Base-by-base conservation (phyloP, 35 echinoderm and acorn worm species). In the Amphiura filiformis region DNA sequence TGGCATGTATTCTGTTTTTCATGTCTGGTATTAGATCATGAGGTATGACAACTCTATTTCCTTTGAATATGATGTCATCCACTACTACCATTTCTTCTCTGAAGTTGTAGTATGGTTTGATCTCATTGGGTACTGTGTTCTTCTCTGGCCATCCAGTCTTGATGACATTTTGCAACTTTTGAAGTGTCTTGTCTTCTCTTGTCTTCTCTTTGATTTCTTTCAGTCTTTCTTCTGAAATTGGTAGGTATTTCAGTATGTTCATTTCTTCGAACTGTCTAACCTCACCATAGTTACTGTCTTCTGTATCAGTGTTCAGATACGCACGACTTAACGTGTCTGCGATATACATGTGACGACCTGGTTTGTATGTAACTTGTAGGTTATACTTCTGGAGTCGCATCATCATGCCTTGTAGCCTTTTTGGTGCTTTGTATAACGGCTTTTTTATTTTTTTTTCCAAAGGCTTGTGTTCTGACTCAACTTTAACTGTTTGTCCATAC, bases 401-500 rank as follows among this genome's bases (percentile, higher is more conserved):
- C 56, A 97, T 49, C 91, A 97, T 97, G 0, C 34, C 13, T 31
- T 93, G 91, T 14, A 93, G 44, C 85, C 90, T 77, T 91, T 86
- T 90, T 14, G 95, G 95, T 23, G 91, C 91, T 36, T 77, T 26
- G 4, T 87, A 80, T 15, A 93, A 32, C 0, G 87, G 84, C 49
- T 90, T 97, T 18, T 82, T 52, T 84, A 89, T 75, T 15, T 90
- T 90, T n/a, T 87, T 79, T 34, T 97, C 77, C 0, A 96, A 70
- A 26, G 88, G 94, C 78, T 90, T 96, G 83, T 96, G 90, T 38
- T 96, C 94, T 13, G 86, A 57, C 0, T 93, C 31, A 23, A 93
- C 65, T 26, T 39, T 78, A 9, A 96, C 91, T 31, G 30, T 61
- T 44, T 89, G 83, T 0, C 88, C 91, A 77, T 91, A 97, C 1